Percentiles rank a stretch among this genome's conserved stretches.
phyloP scores from a whole-genome alignment of 2,113 vertebrate species.

The Meriones unguiculatus region DNA sequence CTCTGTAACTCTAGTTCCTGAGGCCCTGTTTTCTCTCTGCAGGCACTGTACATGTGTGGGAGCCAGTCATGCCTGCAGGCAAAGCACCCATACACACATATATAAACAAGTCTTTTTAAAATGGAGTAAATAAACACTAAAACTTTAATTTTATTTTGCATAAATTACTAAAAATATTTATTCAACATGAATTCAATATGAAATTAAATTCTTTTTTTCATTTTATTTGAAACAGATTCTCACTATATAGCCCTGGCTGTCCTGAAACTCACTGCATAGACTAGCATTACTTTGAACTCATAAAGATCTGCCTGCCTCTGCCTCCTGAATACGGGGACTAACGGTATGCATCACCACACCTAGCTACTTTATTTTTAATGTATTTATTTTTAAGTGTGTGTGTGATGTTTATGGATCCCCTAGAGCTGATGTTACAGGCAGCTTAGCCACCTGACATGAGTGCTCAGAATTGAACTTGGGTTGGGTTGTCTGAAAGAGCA shows the following conservation, averaged over 20 bases:
- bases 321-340: not conserved
- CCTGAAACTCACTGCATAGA: not conserved
- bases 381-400: not conserved
- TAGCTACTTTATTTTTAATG: not conserved
- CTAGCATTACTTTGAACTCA: not conserved
- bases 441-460: not conserved
- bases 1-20: not conserved
- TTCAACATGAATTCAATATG: conserved; percentile 24
- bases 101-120: not conserved
- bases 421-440: not conserved
- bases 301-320: not conserved
- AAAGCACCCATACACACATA: not conserved
- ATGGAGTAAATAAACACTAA: not conserved
- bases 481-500: not conserved
- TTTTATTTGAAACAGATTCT: not conserved
- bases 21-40: not conserved
- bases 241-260: not conserved
- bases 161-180: not conserved
- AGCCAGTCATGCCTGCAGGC: not conserved
- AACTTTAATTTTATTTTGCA: not conserved
- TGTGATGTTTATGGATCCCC: not conserved
- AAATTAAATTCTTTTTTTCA: not conserved
- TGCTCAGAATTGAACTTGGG: not conserved
- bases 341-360: not conserved
- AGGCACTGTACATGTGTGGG: not conserved